Evolutionary conservation across 2,888 invertebrate species (phyloP).

Genomic region (Nemotelus nigrinus): DNA sequence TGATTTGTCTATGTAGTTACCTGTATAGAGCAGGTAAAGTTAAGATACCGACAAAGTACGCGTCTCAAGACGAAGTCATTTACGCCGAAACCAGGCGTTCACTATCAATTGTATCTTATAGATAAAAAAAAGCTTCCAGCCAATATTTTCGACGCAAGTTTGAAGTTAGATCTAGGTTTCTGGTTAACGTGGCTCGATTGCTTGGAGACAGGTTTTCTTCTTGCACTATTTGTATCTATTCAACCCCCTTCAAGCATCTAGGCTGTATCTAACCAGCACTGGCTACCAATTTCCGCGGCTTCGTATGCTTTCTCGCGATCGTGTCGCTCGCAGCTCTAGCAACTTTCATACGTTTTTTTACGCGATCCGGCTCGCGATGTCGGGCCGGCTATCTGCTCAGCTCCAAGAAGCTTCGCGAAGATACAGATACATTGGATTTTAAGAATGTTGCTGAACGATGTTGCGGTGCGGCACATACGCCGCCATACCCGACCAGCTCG

Average conservation of each 20-base stretch:
- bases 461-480: background rate
- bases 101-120: no score
- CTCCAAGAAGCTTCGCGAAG: conserved; percentile 22
- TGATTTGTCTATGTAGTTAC: no score
- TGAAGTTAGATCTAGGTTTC: no score
- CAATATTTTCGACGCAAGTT: no score
- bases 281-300: background rate
- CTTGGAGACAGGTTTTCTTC: conserved; percentile 6
- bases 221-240: background rate
- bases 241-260: no score
- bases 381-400: background rate
- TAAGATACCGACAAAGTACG: no score
- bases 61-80: no score
- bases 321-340: background rate
- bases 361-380: background rate
- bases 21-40: no score
- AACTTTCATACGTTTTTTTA: background rate
- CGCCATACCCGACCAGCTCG: background rate
- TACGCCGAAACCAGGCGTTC: no score
- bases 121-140: no score
- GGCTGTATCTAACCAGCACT: no score
- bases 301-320: conserved; percentile 36
- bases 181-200: background rate
- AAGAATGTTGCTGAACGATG: background rate
- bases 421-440: background rate